phyloP scores from a whole-genome alignment of 2,888 invertebrate species.

The Ceriagrion tenellum region DNA sequence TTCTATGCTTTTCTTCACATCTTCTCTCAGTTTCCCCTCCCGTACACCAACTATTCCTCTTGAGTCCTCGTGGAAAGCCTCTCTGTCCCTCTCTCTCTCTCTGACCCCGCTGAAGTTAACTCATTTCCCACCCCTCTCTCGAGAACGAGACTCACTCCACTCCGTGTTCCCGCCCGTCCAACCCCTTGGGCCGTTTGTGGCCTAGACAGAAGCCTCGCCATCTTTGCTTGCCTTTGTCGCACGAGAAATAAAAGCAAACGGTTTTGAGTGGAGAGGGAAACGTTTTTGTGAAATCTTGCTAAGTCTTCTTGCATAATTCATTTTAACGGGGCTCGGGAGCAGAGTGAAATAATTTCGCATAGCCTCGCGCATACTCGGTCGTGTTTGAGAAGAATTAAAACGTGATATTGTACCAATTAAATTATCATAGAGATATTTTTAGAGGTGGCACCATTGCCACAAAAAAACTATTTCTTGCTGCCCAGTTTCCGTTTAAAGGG shows the following conservation, averaged over 20 bases:
- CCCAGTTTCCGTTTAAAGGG: not conserved
- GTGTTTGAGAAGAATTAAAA: not conserved
- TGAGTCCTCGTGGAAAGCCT: not conserved
- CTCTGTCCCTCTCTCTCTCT: not conserved
- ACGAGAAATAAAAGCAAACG: conserved; percentile 1
- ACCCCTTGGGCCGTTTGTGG: conserved; percentile 16
- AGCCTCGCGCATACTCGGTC: not conserved
- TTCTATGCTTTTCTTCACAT: not conserved
- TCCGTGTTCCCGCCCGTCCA: not conserved
- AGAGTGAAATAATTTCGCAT: not conserved
- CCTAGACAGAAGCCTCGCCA: not conserved
- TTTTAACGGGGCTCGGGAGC: not conserved
- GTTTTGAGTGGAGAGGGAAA: not conserved
- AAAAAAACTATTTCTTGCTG: not conserved
- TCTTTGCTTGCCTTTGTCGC: conserved; percentile 1
- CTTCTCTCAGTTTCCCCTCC: not conserved
- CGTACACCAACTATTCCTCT: not conserved
- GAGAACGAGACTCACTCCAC: not conserved
- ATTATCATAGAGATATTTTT: not conserved
- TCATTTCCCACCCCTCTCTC: not conserved
- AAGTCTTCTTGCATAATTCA: conserved; percentile 1
- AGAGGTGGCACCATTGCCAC: not conserved
- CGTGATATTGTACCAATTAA: not conserved
- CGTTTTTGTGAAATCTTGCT: not conserved
- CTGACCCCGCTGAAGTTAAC: not conserved